A percentile compares a stretch with the other conserved stretches of the same genome.
These are phyloP conservation scores for Lycaena phlaeas DNA, from an alignment of 2,888 invertebrate species.

Conservation along the genomic window DNA sequence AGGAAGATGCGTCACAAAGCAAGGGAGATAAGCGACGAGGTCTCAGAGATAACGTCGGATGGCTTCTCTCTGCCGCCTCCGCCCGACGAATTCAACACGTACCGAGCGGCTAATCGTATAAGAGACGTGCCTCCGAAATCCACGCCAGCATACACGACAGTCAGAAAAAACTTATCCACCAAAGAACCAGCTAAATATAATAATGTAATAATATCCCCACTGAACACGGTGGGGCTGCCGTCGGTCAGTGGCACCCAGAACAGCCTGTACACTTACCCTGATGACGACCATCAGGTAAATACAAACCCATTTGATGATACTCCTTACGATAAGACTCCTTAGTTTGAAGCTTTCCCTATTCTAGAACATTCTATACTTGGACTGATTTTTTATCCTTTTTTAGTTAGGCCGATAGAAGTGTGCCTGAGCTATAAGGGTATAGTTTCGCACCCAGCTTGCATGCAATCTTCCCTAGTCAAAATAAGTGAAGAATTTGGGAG, in stretches of 20 bases:
- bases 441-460: no score
- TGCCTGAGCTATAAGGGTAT: no score
- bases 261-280: constrained; percentile 52
- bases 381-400: no score
- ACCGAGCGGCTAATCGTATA: constrained; percentile 50
- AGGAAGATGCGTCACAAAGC: constrained; percentile 52
- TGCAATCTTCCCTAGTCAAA: no score
- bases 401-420: no score
- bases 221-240: constrained; percentile 58
- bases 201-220: constrained; percentile 39
- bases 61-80: constrained; percentile 62
- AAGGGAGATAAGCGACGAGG: constrained; percentile 54
- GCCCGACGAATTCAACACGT: constrained; percentile 58
- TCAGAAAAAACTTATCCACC: constrained; percentile 40
- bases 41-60: constrained; percentile 58
- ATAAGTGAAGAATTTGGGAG: no score
- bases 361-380: no score
- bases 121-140: constrained; percentile 48
- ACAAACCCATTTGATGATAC: constrained; percentile 58
- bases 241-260: constrained; percentile 41
- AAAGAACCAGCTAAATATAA: constrained; percentile 41
- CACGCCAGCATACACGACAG: constrained; percentile 47
- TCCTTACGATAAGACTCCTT: constrained; percentile 20
- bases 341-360: not conserved
- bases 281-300: constrained; percentile 53